phyloP scores from a whole-genome alignment of 2,797 vertebrate genomes.

The Sandelia bainsii region DNA sequence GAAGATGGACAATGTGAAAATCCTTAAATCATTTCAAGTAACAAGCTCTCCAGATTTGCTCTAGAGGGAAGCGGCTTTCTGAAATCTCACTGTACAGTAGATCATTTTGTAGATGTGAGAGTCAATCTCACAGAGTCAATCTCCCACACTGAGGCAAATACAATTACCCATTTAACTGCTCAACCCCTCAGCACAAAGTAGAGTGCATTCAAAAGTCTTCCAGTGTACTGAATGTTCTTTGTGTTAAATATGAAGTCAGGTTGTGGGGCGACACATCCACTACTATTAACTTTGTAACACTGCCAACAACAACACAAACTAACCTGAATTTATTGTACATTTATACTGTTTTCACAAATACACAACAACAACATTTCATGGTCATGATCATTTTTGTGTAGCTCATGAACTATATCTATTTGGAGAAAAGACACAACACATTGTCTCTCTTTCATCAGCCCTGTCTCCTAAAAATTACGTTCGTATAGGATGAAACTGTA shows the following conservation, averaged over 20 bases:
- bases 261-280: background rate
- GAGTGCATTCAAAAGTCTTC: background rate
- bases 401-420: constrained; percentile 27
- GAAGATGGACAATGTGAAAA: constrained; percentile 55
- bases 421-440: constrained; percentile 12
- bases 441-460: constrained; percentile 24
- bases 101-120: constrained; percentile 39
- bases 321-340: background rate
- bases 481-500: too few relatives aligned
- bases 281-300: background rate
- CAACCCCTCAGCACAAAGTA: constrained; percentile 1
- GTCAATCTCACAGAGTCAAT: constrained; percentile 19
- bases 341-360: background rate
- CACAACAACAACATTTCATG: background rate
- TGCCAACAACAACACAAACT: background rate
- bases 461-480: too few relatives aligned
- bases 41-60: constrained; percentile 39
- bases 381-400: background rate
- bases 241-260: constrained; percentile 11
- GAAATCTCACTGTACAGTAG: constrained; percentile 22
- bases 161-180: constrained; percentile 36
- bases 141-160: constrained; percentile 19
- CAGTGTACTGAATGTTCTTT: constrained; percentile 2
- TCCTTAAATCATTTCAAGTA: constrained; percentile 58
- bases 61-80: constrained; percentile 19